phyloP scores from a whole-genome alignment of 2,888 invertebrate species.

The Eupithecia abbreviata region DNA sequence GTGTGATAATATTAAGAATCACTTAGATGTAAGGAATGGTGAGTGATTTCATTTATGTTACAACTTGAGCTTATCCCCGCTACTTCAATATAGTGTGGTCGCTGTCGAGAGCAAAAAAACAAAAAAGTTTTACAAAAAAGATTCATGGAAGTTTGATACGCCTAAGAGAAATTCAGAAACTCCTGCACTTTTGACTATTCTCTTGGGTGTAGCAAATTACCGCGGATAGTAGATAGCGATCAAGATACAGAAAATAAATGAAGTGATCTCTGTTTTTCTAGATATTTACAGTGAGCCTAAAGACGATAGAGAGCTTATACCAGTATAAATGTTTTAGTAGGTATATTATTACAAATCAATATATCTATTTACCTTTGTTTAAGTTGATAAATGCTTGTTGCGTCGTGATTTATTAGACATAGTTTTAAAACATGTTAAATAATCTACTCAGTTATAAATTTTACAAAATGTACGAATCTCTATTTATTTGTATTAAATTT shows the following conservation, averaged over 20 bases:
- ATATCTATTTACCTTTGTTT: conserved; percentile 81
- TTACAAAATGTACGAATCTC: conserved; percentile 57
- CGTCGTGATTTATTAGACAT: conserved; percentile 70
- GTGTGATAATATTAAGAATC: conserved; percentile 52
- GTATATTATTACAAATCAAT: conserved; percentile 71
- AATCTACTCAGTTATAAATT: conserved; percentile 42
- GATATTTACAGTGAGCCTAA: conserved; percentile 76
- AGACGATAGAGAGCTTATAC: conserved; percentile 79
- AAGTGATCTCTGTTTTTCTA: conserved; percentile 72
- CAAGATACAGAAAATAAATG: conserved; percentile 34
- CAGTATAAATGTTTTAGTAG: conserved; percentile 80
- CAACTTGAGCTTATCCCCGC: conserved; percentile 58
- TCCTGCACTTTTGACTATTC: conserved; percentile 38
- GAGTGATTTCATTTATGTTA: conserved; percentile 54
- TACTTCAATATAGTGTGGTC: conserved; percentile 36
- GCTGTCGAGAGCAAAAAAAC: conserved; percentile 30
- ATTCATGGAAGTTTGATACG: conserved; percentile 24
- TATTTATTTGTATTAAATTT: conserved; percentile 53
- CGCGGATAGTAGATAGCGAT: conserved; percentile 28
- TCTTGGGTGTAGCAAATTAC: conserved; percentile 19
- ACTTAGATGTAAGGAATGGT: conserved; percentile 51
- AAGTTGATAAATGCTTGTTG: conserved; percentile 79
- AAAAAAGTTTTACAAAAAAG: conserved; percentile 6
- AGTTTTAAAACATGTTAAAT: conserved; percentile 63
- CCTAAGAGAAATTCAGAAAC: conserved; percentile 28